A percentile compares a stretch with the other conserved stretches of the same genome.
Conservation (phyloP, 2,113 vertebrate species). For the Lasiurus cinereus region DNA sequence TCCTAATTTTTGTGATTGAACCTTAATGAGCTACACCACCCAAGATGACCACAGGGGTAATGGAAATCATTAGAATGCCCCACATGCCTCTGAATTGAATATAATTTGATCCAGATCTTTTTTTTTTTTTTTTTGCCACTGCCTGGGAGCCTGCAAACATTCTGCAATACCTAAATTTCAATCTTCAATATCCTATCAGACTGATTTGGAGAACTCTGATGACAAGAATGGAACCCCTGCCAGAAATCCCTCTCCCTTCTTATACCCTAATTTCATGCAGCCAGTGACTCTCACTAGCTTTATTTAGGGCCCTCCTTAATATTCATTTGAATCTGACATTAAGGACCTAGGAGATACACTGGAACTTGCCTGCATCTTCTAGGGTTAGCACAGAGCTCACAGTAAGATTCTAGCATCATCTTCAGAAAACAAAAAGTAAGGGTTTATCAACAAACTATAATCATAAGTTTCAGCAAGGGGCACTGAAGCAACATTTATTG, state of each 20-base stretch:
- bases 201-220: background rate
- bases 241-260: background rate
- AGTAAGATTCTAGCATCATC: background rate
- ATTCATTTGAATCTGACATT: background rate
- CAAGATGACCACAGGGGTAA: conserved; percentile 74
- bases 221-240: background rate
- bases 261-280: background rate
- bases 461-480: background rate
- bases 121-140: conserved; percentile 44
- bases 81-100: conserved; percentile 68
- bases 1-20: conserved; percentile 75
- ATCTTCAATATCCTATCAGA: conserved; percentile 37
- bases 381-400: background rate
- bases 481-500: background rate
- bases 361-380: background rate
- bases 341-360: background rate
- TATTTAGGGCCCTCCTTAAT: background rate
- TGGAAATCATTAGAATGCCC: conserved; percentile 75
- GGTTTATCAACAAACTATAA: background rate
- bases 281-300: background rate
- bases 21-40: conserved; percentile 74
- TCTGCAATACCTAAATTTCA: conserved; percentile 20
- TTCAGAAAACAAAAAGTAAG: conserved; percentile 31
- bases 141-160: conserved; percentile 54
- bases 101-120: conserved; percentile 81